These are phyloP conservation scores for Oscheius onirici DNA, from an alignment of 2,888 invertebrate species.

Conservation along the genomic window DNA sequence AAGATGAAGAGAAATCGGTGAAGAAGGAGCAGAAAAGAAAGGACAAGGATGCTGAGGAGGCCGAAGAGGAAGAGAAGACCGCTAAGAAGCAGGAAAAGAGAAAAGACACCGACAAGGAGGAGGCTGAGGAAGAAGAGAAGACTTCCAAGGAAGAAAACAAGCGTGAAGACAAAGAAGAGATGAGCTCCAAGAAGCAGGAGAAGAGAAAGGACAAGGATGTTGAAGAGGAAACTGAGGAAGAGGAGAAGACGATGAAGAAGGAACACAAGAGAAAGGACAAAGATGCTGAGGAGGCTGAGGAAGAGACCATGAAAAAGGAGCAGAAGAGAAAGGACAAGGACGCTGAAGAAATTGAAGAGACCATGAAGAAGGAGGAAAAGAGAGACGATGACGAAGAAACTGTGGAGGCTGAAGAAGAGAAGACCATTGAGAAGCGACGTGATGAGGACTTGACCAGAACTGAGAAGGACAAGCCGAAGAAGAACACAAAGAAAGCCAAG, in stretches of 20 bases:
- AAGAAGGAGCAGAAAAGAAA: not conserved
- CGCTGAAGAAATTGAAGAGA: no score
- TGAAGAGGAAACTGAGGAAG: not conserved
- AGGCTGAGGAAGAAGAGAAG: not conserved
- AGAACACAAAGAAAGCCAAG: constrained; percentile 7
- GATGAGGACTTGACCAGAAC: constrained; percentile 13
- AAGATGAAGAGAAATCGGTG: not conserved
- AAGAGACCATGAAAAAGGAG: not conserved
- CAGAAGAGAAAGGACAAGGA: not conserved
- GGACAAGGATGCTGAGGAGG: not conserved
- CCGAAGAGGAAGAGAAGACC: not conserved
- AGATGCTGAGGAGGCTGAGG: not conserved
- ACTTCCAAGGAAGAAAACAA: not conserved
- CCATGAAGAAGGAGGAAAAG: not conserved
- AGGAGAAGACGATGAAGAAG: not conserved
- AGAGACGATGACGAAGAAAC: not conserved
- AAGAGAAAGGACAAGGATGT: not conserved
- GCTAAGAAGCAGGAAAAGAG: no score
- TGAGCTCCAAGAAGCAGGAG: no score
- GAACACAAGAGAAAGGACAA: not conserved
- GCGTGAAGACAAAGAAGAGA: no score
- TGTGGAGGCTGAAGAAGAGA: not conserved
- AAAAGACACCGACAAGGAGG: no score
- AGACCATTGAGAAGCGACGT: constrained; percentile 2
- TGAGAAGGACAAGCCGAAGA: constrained; percentile 13